Conservation (phyloP, 2,113 vertebrate species). For the Caracal caracal region DNA sequence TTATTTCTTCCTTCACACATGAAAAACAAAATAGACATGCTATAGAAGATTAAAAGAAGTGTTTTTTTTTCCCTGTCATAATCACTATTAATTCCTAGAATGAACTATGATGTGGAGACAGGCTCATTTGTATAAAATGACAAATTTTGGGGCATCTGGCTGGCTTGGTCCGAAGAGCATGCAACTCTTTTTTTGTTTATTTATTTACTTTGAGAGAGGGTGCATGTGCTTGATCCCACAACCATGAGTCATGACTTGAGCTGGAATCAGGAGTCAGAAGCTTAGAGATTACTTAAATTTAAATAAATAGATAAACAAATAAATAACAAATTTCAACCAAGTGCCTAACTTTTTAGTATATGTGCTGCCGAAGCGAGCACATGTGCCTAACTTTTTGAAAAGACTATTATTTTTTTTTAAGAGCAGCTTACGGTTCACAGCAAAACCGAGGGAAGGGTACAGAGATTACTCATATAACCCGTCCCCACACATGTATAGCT, state of each 20-base stretch:
- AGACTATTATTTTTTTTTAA: not conserved
- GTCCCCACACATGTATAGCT: no score
- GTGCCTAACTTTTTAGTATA: not conserved
- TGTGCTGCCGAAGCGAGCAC: no score
- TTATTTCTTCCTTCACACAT: not conserved
- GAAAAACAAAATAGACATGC: conserved; percentile 46
- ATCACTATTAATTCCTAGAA: not conserved
- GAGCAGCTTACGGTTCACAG: not conserved
- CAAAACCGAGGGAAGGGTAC: not conserved
- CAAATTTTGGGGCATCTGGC: not conserved
- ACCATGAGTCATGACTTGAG: no score
- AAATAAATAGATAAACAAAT: not conserved
- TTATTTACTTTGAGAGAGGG: no score
- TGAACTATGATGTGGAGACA: not conserved
- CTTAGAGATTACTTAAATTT: no score
- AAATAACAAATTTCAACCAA: not conserved
- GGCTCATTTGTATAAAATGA: not conserved
- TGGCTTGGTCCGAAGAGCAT: not conserved
- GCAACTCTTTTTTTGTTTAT: not conserved
- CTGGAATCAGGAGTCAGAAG: no score
- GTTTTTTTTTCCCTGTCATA: not conserved
- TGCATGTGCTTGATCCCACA: no score
- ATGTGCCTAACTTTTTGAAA: not conserved
- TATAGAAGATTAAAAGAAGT: conserved; percentile 61
- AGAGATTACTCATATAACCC: not conserved